These are phyloP conservation scores for Monopis laevigella DNA, from an alignment of 2,888 invertebrate genomes.

Conservation along the genomic window DNA sequence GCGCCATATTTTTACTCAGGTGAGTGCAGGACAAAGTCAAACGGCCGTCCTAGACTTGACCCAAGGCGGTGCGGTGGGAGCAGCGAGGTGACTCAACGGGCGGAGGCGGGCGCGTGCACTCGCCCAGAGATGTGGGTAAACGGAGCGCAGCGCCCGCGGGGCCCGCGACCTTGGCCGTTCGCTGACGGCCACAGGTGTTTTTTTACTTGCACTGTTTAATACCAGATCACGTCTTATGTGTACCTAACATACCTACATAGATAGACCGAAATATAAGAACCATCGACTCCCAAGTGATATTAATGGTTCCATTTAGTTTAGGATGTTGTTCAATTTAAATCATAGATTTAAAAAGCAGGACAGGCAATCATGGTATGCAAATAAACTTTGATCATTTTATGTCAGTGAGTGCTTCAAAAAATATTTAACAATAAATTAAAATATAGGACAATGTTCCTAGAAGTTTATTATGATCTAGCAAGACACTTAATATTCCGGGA, in stretches of 20 bases:
- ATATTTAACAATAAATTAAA: too few species aligned
- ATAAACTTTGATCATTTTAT: too few species aligned
- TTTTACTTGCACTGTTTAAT: slow-evolving; percentile 48
- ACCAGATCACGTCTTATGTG: slow-evolving; percentile 30
- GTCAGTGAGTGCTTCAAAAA: too few species aligned
- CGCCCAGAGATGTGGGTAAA: slow-evolving; percentile 64
- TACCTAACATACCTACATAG: neutral
- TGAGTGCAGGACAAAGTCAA: slow-evolving; percentile 25
- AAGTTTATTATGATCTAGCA: too few species aligned
- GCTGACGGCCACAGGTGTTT: slow-evolving; percentile 58
- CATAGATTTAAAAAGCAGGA: too few species aligned
- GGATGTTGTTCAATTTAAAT: too few species aligned
- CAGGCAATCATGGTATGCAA: too few species aligned
- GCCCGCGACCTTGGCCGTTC: slow-evolving; percentile 59
- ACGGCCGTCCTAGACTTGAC: slow-evolving; percentile 42
- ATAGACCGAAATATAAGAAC: neutral
- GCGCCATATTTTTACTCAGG: slow-evolving; percentile 14
- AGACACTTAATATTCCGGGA: too few species aligned
- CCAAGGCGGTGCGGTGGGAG: slow-evolving; percentile 25
- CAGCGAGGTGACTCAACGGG: slow-evolving; percentile 45
- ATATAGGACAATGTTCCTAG: too few species aligned
- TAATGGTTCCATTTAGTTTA: too few species aligned
- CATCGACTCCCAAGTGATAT: too few species aligned
- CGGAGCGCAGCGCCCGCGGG: slow-evolving; percentile 52
- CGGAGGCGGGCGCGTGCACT: slow-evolving; percentile 53